Percentiles rank a stretch among this genome's conserved stretches.
phyloP scores from a whole-genome alignment of 2,113 vertebrate species.

The Burhinus oedicnemus region DNA sequence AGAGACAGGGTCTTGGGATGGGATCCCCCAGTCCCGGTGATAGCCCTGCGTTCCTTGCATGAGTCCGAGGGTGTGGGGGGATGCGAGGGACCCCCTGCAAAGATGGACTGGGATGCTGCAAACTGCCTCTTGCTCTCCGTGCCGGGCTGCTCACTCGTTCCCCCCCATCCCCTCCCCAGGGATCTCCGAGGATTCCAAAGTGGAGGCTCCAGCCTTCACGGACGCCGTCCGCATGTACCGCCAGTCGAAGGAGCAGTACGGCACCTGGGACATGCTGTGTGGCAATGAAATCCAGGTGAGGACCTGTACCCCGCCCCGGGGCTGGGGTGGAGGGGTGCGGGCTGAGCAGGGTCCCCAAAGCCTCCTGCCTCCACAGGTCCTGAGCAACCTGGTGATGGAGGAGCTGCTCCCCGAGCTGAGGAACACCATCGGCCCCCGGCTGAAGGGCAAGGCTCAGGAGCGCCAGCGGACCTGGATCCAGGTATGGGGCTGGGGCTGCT shows the following conservation, averaged over 20 bases:
- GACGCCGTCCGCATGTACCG: constrained; percentile 88
- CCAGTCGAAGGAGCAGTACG: constrained; percentile 88
- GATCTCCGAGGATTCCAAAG: constrained; percentile 86
- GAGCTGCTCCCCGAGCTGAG: constrained; percentile 86
- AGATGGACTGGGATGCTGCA: neutral
- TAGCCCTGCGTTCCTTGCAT: fast-evolving
- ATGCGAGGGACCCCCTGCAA: fast-evolving
- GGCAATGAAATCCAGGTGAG: constrained; percentile 89
- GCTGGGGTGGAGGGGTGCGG: fast-evolving
- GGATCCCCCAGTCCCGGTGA: fast-evolving
- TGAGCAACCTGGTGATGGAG: constrained; percentile 97
- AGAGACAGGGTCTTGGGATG: neutral
- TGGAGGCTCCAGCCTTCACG: constrained; percentile 90
- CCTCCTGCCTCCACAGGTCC: constrained; percentile 75
- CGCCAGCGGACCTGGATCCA: constrained; percentile 90
- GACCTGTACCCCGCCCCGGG: fast-evolving
- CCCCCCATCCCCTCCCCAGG: constrained; percentile 64
- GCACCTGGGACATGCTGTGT: constrained; percentile 98
- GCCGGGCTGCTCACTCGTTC: fast-evolving
- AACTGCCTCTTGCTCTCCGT: fast-evolving
- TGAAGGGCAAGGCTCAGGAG: constrained; percentile 91
- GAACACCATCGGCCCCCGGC: constrained; percentile 82
- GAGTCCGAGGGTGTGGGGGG: fast-evolving
- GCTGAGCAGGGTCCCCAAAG: neutral
- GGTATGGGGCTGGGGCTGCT: constrained; percentile 71